phyloP scores from a whole-genome alignment of 1,140 invertebrate species.

The Diachasmimorpha longicaudata region DNA sequence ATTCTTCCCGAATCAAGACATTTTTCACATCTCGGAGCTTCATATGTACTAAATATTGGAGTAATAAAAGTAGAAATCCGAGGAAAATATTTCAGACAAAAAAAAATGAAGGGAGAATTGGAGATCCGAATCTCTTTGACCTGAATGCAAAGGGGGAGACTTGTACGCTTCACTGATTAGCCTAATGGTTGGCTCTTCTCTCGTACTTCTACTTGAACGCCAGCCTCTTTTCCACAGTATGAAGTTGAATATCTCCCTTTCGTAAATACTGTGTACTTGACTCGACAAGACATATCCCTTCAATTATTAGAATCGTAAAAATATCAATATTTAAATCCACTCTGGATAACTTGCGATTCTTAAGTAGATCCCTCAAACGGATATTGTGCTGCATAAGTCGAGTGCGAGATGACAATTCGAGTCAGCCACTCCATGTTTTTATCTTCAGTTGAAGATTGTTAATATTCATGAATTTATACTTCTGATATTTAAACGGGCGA shows the following conservation, averaged over 20 bases:
- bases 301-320: slow-evolving; percentile 43
- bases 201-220: slow-evolving; percentile 56
- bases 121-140: slow-evolving; percentile 8
- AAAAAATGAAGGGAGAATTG: slow-evolving; percentile 10
- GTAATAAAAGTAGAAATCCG: neutral
- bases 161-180: slow-evolving; percentile 56
- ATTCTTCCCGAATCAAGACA: too few species aligned
- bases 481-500: neutral
- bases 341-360: neutral
- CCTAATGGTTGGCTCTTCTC: slow-evolving; percentile 58
- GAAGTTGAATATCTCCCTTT: slow-evolving; percentile 22
- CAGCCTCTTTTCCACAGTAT: slow-evolving; percentile 33
- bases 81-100: slow-evolving; percentile 8
- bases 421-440: neutral
- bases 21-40: neutral
- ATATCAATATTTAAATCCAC: slow-evolving; percentile 48
- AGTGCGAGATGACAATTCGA: neutral
- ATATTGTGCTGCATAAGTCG: neutral
- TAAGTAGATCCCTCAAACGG: neutral
- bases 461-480: neutral
- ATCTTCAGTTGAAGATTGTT: neutral
- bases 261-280: slow-evolving; percentile 40
- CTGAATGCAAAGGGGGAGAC: slow-evolving; percentile 37
- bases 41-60: neutral
- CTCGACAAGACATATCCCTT: slow-evolving; percentile 53